phyloP scores from a whole-genome alignment of 2,113 vertebrate species.

The Tenebrosternarchus preto region DNA sequence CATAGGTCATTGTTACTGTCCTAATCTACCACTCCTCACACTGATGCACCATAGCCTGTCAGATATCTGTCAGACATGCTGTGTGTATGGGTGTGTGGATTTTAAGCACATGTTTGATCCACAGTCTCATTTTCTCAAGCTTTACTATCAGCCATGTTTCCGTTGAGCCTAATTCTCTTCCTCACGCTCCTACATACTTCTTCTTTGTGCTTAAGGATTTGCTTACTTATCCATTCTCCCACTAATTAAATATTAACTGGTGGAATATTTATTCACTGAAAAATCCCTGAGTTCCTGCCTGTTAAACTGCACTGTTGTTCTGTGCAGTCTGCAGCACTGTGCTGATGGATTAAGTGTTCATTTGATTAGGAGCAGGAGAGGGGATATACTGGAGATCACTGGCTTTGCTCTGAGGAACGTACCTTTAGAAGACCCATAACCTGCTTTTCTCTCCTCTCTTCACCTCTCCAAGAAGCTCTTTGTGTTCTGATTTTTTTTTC shows the following conservation, averaged over 20 bases:
- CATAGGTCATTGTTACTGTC: conserved; percentile 28
- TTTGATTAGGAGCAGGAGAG: conserved; percentile 46
- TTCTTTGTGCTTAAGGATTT: conserved; percentile 35
- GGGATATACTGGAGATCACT: conserved; percentile 13
- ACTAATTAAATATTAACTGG: conserved; percentile 51
- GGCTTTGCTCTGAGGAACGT: conserved; percentile 31
- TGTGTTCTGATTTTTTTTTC: neutral
- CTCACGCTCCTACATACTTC: conserved; percentile 3
- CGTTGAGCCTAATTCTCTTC: neutral
- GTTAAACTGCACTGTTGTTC: conserved; percentile 43
- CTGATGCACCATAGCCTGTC: conserved; percentile 29
- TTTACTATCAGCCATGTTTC: neutral
- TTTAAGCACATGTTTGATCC: neutral
- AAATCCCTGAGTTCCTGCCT: conserved; percentile 39
- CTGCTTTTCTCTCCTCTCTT: neutral
- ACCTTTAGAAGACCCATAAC: neutral
- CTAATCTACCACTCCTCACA: conserved; percentile 23
- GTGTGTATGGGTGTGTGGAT: neutral
- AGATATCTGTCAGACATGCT: neutral
- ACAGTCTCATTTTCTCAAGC: neutral
- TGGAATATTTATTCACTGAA: conserved; percentile 41
- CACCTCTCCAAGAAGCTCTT: neutral
- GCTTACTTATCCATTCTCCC: conserved; percentile 12
- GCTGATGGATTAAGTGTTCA: conserved; percentile 53
- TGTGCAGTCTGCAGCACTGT: conserved; percentile 23